phyloP scores from a whole-genome alignment of 2,797 vertebrate species.

The Mastacembelus armatus region DNA sequence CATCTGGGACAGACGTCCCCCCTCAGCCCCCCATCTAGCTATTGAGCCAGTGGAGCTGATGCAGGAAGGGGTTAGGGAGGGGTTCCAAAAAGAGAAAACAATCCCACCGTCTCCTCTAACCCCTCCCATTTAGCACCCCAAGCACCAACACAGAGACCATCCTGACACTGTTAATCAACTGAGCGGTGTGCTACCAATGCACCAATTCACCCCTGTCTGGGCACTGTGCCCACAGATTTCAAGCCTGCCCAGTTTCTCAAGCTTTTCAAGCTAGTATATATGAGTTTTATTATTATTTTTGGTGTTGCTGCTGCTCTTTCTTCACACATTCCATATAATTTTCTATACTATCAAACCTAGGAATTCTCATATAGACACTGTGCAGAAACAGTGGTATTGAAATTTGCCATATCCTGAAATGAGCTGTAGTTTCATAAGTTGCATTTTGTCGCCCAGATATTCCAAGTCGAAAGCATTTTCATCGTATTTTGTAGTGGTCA shows the following conservation, averaged over 20 bases:
- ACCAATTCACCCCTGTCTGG: constrained; percentile 76
- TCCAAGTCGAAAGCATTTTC: constrained; percentile 1
- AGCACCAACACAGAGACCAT: constrained; percentile 74
- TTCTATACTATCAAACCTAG: neutral
- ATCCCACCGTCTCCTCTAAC: constrained; percentile 79
- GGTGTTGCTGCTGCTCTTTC: neutral
- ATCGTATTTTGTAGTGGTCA: constrained; percentile 24
- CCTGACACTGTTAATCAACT: constrained; percentile 86
- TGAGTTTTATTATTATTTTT: neutral
- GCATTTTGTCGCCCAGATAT: constrained; percentile 5
- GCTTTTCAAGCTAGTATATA: constrained; percentile 20
- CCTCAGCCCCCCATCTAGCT: constrained; percentile 83
- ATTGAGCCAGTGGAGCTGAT: constrained; percentile 85
- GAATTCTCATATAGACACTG: neutral
- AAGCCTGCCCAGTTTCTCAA: constrained; percentile 58
- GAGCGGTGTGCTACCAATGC: constrained; percentile 74
- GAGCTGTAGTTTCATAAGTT: neutral
- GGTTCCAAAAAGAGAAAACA: constrained; percentile 83
- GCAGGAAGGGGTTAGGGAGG: constrained; percentile 74
- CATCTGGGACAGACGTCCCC: constrained; percentile 90
- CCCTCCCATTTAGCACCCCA: constrained; percentile 66
- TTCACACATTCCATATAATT: neutral
- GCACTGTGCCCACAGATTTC: constrained; percentile 70
- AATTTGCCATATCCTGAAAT: constrained; percentile 7
- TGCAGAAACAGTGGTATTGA: constrained; percentile 1